Evolutionary conservation across 2,113 vertebrate genomes (phyloP).

Genomic region (Lethenteron camtschaticum): DNA sequence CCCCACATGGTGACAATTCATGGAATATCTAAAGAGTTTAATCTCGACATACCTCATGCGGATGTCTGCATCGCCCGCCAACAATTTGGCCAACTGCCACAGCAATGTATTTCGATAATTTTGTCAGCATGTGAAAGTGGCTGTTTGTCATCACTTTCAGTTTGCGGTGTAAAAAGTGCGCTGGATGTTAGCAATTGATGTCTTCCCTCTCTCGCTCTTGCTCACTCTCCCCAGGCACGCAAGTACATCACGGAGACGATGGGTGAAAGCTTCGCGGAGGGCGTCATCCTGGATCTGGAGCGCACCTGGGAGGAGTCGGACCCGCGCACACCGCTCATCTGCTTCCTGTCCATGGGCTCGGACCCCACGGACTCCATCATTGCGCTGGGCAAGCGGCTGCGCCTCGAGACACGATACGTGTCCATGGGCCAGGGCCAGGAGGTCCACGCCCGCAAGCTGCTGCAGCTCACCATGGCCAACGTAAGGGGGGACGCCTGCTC

Average conservation of each 20-base stretch:
- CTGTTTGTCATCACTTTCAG: not conserved
- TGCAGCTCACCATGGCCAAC: constrained; percentile 59
- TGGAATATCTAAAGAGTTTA: no score
- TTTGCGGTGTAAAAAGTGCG: not conserved
- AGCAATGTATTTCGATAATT: no score
- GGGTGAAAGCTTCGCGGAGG: constrained; percentile 57
- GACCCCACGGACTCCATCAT: constrained; percentile 78
- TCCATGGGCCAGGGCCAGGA: constrained; percentile 96
- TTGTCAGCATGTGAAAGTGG: not conserved
- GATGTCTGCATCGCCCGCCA: no score
- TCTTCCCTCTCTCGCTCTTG: not conserved
- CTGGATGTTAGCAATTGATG: no score
- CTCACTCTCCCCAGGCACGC: constrained; percentile 36
- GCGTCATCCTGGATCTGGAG: constrained; percentile 60
- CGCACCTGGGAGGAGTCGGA: constrained; percentile 76
- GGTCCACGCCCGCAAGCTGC: constrained; percentile 57
- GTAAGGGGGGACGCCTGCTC: constrained; percentile 22
- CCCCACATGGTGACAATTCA: no score
- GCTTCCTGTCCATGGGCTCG: constrained; percentile 82
- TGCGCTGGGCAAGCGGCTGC: constrained; percentile 54
- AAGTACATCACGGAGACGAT: constrained; percentile 62
- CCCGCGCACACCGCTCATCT: constrained; percentile 55
- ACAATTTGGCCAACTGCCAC: no score
- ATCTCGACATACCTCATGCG: no score
- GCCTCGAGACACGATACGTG: constrained; percentile 48